phyloP scores from a whole-genome alignment of 2,113 vertebrate species.

The Oncorhynchus masou region DNA sequence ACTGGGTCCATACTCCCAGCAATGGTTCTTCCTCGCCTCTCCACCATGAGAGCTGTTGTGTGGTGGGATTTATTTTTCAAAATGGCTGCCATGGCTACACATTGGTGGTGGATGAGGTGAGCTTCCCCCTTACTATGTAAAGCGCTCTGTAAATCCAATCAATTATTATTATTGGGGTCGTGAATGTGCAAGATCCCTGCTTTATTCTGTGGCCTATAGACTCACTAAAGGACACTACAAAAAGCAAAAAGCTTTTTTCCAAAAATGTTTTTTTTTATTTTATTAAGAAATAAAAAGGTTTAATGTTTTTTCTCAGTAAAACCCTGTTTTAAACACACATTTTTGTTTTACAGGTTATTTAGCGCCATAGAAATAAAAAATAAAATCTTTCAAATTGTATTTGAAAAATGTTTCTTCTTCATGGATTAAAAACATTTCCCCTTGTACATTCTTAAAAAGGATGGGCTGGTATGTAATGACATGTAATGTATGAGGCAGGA shows the following conservation, averaged over 20 bases:
- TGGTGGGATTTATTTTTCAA: no score
- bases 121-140: no score
- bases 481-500: slow-evolving; percentile 16
- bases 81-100: no score
- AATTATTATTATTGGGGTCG: no score
- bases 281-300: slow-evolving; percentile 73
- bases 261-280: slow-evolving; percentile 60
- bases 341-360: slow-evolving; percentile 50
- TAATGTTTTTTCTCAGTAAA: slow-evolving; percentile 61
- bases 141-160: no score
- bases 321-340: slow-evolving; percentile 56
- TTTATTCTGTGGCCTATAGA: neutral
- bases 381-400: slow-evolving; percentile 51
- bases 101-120: no score
- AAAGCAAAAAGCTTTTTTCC: slow-evolving; percentile 3
- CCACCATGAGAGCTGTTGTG: no score
- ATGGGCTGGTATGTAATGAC: slow-evolving; percentile 49
- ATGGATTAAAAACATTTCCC: slow-evolving; percentile 57
- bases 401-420: slow-evolving; percentile 50
- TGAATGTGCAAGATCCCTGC: neutral
- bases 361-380: slow-evolving; percentile 60
- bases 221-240: neutral
- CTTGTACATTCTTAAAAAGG: slow-evolving; percentile 58
- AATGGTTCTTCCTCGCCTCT: no score
- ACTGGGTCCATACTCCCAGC: no score